Percentiles rank a stretch among this genome's conserved stretches.
Conservation (phyloP, 2,797 vertebrate species). For the Bucorvus abyssinicus region DNA sequence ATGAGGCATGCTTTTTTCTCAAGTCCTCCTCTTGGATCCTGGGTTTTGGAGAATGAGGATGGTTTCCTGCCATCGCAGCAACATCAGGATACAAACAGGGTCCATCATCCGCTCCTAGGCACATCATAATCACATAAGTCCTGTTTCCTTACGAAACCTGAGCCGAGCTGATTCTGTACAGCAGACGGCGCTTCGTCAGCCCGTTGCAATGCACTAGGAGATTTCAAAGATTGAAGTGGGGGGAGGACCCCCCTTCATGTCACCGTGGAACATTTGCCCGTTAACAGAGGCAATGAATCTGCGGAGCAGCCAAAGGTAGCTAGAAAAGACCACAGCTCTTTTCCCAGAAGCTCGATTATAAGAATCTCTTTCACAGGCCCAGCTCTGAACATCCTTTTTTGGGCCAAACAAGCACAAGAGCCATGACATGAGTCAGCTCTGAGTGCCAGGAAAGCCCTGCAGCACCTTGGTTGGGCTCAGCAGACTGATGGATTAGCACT, state of each 20-base stretch:
- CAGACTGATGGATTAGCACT: conserved; percentile 16
- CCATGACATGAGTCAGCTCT: background rate
- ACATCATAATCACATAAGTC: background rate
- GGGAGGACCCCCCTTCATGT: background rate
- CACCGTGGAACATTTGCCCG: background rate
- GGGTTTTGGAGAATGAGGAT: background rate
- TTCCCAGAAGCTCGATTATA: background rate
- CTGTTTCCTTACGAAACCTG: background rate
- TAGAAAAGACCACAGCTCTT: background rate
- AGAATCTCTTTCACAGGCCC: background rate
- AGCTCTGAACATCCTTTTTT: background rate
- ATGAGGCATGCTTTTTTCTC: background rate
- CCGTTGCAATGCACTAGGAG: background rate
- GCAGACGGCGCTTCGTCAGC: background rate
- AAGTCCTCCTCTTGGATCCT: background rate
- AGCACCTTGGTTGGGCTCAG: background rate
- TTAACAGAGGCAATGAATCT: background rate
- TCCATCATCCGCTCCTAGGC: background rate
- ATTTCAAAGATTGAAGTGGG: background rate
- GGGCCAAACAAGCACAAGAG: background rate
- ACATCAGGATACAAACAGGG: background rate
- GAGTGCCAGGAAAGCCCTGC: background rate
- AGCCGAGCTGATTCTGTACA: background rate
- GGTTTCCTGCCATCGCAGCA: background rate
- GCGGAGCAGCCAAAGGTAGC: background rate